Conservation (phyloP, 2,888 invertebrate genomes). For the Nephrotoma guestfalica region DNA sequence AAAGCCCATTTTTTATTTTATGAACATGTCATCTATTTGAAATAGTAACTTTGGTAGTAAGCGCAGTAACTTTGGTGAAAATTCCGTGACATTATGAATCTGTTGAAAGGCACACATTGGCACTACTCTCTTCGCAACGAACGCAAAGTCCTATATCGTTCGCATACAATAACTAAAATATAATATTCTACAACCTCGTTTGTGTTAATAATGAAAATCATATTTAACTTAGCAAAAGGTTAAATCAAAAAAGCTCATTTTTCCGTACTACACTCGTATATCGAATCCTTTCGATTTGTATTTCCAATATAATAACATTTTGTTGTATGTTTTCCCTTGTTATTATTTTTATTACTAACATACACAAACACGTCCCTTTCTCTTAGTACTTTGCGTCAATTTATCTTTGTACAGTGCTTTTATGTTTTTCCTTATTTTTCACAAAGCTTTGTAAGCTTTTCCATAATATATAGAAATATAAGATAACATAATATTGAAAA, state of each 20-base stretch:
- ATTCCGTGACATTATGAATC: no score
- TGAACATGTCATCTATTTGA: no score
- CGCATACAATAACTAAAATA: no score
- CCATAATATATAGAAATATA: background rate
- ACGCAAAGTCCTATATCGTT: no score
- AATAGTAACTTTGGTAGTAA: no score
- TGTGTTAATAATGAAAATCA: background rate
- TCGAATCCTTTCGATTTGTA: background rate
- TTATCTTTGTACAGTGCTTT: background rate
- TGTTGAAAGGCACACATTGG: no score
- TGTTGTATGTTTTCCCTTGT: background rate
- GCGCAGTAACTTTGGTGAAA: no score
- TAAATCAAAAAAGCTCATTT: background rate
- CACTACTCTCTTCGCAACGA: no score
- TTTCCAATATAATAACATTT: background rate
- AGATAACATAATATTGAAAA: background rate
- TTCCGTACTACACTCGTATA: background rate
- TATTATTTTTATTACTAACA: background rate
- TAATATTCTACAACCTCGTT: no score
- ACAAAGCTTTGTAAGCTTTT: background rate
- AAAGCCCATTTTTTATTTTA: no score
- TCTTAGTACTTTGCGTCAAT: background rate
- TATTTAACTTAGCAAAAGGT: background rate
- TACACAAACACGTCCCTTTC: background rate
- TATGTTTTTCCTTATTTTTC: background rate